These are phyloP conservation scores for Gnatocerus cornutus DNA, from an alignment of 2,888 invertebrate species.

Conservation along the genomic window DNA sequence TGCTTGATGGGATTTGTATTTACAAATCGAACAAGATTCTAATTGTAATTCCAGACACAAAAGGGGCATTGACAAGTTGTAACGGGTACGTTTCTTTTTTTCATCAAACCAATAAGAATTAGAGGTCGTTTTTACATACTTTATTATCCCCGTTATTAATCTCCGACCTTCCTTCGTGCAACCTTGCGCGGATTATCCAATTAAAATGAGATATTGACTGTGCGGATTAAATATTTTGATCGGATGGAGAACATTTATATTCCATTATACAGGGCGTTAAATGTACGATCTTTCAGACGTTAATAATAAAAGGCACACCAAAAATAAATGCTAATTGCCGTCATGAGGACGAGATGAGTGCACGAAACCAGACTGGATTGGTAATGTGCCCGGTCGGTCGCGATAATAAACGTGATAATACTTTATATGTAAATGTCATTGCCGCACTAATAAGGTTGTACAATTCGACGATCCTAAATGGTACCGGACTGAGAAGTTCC, in stretches of 20 bases:
- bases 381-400: slow-evolving; percentile 17
- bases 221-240: slow-evolving; percentile 29
- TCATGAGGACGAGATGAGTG: slow-evolving; percentile 12
- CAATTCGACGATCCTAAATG: background rate
- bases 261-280: slow-evolving; percentile 19
- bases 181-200: slow-evolving; percentile 32
- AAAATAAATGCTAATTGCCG: slow-evolving; percentile 21
- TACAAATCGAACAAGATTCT: slow-evolving; percentile 16
- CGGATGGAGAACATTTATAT: slow-evolving; percentile 16
- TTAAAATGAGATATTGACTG: slow-evolving; percentile 26
- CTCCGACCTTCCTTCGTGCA: slow-evolving; percentile 6
- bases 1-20: slow-evolving; percentile 13
- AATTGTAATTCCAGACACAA: slow-evolving; percentile 2
- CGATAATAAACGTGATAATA: slow-evolving; percentile 25
- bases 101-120: slow-evolving; percentile 10
- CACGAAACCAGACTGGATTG: slow-evolving; percentile 24
- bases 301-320: slow-evolving; percentile 13
- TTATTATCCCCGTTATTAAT: slow-evolving; percentile 27
- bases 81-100: background rate
- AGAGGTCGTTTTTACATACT: slow-evolving; percentile 16
- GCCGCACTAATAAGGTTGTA: slow-evolving; percentile 20
- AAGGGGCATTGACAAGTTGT: no score
- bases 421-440: slow-evolving; percentile 29
- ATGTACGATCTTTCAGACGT: slow-evolving; percentile 9
- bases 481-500: background rate